Evolutionary conservation across 2,113 vertebrate genomes (phyloP), one percentile per base, ranked within the genome.

Genomic region (Salvelinus namaycush): DNA sequence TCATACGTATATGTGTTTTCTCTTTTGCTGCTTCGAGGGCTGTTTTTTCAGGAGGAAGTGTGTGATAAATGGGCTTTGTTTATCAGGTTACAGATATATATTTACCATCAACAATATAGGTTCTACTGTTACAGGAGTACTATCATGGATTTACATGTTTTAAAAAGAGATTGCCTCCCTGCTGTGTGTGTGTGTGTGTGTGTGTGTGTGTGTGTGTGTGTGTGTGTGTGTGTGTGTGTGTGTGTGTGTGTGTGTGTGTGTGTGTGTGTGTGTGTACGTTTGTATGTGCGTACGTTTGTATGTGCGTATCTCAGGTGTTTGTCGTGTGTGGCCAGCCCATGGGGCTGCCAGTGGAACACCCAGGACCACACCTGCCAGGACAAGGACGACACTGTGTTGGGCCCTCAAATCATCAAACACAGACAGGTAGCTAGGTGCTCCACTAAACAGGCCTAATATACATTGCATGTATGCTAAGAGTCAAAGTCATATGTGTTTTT

Each of bases 311-410:
- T 98, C 88, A 99, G 97, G 88, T 99, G 97, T 74, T 94, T 95
- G 68, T 94, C 95, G 5, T 99, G 97, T 83, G 93, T 97, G 81
- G 97, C 92, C 87, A 97, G 95, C 86, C 83, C 88, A 67, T 99
- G 97, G 97, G 92, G 95, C 70, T 99, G 97, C 80, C 96, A 97
- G 88, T 99, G 97, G 97, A 92, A 95, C 84, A 92, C 94, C 79
- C 81, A 74, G 27, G 89, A 89, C 62, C 94, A 96, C 65, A 92
- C 88, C 79, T 99, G 97, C 81, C 94, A 93, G 44, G 96, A 99
- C 79, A 57, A 27, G 1, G 75, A 92, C 62, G 49, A 84, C 1
- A 6, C 80, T 31, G 80, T 79, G 0, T 20, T 64, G 18, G 88
- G 84, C 0, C 0, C 7, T 8, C 83, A 94, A 79, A 90, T 97